Base-by-base conservation (phyloP, 2,113 vertebrate genomes). In the Psittacus erithacus region DNA sequence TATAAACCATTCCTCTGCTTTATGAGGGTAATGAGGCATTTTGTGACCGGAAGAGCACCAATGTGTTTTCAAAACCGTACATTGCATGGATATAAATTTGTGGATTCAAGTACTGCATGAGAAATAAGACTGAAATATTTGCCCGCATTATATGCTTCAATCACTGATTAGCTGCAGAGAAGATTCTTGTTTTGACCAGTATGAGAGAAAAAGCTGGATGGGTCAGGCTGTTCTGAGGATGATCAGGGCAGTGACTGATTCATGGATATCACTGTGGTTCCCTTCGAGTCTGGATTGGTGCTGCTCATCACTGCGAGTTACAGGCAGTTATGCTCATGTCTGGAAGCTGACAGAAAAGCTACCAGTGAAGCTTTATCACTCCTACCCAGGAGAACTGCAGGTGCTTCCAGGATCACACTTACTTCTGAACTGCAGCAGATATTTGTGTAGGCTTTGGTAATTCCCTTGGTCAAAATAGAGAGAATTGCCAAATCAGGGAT, bases 231-330 rank as follows among this genome's bases (percentile, higher is more conserved):
- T 50, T 22, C 69, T 8, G 3, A 50, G 50, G 50, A 25, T 43
- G 31, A 55, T 7, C 10, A 7, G n/a, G 29, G 11, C 59, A 9
- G 2, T 6, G 28, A n/a, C 28, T n/a, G 38, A 64, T 68, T 52
- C 79, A 19, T 22, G 43, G 27, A 13, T 31, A 19, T 16, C 52
- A 1, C 38, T 38, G 31, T 10, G 5, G 0, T 28, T 85, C 41
- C 23, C 28, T 52, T 62, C 1, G 1, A 57, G 31, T 11, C 46
- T 14, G n/a, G 10, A 38, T 28, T 0, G 0, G 46, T 5, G 6
- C 46, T 57, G 31, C 60, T 49, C 60, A 67, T 15, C 17, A 2
- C 69, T 16, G 25, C 4, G 2, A n/a, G 23, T 49, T 23, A 43
- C 24, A 57, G 44, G 31, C 29, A 49, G 47, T 33, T 65, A 19